These are phyloP conservation scores for Parauchenoglanis punctatus DNA, from an alignment of 2,797 vertebrate species.

Conservation along the genomic window DNA sequence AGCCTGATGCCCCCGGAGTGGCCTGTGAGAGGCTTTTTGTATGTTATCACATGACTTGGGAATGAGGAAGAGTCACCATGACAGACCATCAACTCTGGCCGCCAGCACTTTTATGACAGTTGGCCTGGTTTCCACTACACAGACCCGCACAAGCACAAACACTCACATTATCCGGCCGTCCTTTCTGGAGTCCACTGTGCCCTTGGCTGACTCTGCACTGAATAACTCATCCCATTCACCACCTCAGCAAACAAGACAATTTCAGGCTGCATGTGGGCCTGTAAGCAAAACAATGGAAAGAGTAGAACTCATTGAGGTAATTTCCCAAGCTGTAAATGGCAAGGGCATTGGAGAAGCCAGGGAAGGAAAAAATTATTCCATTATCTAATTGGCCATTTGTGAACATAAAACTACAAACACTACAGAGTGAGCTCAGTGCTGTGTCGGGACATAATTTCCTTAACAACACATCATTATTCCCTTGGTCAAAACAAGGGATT, in stretches of 20 bases:
- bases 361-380: background rate
- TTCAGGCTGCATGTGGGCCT: conserved; percentile 38
- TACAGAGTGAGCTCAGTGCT: conserved; percentile 1
- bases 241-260: conserved; percentile 37
- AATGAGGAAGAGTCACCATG: conserved; percentile 64
- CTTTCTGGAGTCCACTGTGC: conserved; percentile 37
- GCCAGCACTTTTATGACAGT: conserved; percentile 73
- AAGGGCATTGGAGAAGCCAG: conserved; percentile 10
- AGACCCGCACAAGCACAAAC: conserved; percentile 32
- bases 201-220: conserved; percentile 51
- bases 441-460: background rate
- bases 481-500: background rate
- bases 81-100: conserved; percentile 70
- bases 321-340: conserved; percentile 35
- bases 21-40: conserved; percentile 44
- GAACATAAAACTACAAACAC: conserved; percentile 1
- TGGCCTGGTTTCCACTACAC: conserved; percentile 70
- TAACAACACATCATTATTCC: background rate
- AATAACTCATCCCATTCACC: conserved; percentile 53
- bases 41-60: conserved; percentile 43
- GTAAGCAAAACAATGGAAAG: conserved; percentile 38
- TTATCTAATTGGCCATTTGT: conserved; percentile 8
- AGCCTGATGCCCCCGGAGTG: conserved; percentile 42
- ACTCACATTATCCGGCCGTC: conserved; percentile 38
- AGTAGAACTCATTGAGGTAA: conserved; percentile 48